Evolutionary conservation across 2,888 invertebrate species (phyloP).

Genomic region (Prenolepis imparis): DNA sequence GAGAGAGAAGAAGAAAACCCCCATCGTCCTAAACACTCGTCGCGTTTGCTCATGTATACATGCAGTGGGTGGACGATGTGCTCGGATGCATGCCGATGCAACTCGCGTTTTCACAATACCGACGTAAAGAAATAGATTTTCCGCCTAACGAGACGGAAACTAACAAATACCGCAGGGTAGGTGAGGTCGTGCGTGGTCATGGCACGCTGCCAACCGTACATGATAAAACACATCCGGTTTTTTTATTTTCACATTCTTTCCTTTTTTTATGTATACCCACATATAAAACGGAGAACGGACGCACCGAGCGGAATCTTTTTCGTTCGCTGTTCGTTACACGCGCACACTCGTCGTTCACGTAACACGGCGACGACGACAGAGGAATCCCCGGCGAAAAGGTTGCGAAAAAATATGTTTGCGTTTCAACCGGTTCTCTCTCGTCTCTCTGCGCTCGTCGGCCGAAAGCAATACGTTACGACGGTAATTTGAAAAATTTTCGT

Average conservation of each 20-base stretch:
- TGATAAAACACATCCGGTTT: constrained; percentile 78
- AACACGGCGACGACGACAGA: constrained; percentile 18
- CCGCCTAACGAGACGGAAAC: constrained; percentile 83
- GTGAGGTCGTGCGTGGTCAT: constrained; percentile 79
- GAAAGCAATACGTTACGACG: constrained; percentile 33
- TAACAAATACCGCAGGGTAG: constrained; percentile 80
- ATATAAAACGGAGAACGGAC: constrained; percentile 36
- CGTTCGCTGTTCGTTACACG: constrained; percentile 58
- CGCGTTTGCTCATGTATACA: constrained; percentile 41
- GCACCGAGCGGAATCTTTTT: constrained; percentile 60
- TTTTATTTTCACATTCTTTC: constrained; percentile 24
- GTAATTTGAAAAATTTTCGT: constrained; percentile 53
- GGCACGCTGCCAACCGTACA: constrained; percentile 80
- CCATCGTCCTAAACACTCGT: constrained; percentile 61
- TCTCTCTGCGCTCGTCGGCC: neutral
- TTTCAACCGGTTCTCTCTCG: constrained; percentile 6
- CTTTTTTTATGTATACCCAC: constrained; percentile 31
- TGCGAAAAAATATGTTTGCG: constrained; percentile 18
- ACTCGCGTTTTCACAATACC: constrained; percentile 68
- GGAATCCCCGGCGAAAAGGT: constrained; percentile 12
- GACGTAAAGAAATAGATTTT: constrained; percentile 83
- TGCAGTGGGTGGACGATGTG: constrained; percentile 51
- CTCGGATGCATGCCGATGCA: constrained; percentile 31
- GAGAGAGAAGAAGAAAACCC: neutral
- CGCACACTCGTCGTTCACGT: constrained; percentile 45